A percentile compares a stretch with the other conserved stretches of the same genome.
Evolutionary conservation across 2,113 vertebrate genomes (phyloP).

Genomic region (Chrysochloris asiatica): DNA sequence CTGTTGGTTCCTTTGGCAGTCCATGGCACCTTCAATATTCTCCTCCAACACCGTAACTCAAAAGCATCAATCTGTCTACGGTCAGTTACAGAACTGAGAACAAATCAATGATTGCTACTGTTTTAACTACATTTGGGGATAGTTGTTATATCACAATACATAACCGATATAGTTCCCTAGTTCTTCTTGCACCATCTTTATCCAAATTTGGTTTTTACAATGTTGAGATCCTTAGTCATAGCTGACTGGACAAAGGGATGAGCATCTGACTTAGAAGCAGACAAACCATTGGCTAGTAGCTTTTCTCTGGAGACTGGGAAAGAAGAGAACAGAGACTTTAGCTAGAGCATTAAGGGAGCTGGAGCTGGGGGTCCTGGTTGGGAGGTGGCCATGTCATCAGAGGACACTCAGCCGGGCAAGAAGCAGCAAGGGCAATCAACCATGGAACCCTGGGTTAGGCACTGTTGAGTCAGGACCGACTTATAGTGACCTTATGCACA

Average conservation of each 20-base stretch:
- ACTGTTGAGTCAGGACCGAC: no score
- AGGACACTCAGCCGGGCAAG: background rate
- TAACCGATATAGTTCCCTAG: rapidly evolving
- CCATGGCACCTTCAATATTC: no score
- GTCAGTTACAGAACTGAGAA: background rate
- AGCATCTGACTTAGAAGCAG: background rate
- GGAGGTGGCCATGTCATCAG: background rate
- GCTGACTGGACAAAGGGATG: background rate
- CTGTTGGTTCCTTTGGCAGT: no score
- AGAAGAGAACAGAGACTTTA: no score
- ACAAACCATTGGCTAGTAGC: background rate
- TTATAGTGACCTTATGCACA: no score
- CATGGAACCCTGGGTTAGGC: no score
- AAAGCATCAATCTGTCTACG: background rate
- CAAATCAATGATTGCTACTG: background rate
- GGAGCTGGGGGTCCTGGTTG: background rate
- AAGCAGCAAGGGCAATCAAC: background rate
- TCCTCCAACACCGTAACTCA: no score
- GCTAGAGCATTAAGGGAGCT: background rate
- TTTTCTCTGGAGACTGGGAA: background rate
- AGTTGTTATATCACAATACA: background rate
- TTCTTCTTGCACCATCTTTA: background rate
- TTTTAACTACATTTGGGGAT: background rate
- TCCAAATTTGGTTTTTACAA: background rate
- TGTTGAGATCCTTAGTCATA: background rate